Evolutionary conservation across 1,140 invertebrate genomes (phyloP).

Genomic region (Papilio polyxenes): DNA sequence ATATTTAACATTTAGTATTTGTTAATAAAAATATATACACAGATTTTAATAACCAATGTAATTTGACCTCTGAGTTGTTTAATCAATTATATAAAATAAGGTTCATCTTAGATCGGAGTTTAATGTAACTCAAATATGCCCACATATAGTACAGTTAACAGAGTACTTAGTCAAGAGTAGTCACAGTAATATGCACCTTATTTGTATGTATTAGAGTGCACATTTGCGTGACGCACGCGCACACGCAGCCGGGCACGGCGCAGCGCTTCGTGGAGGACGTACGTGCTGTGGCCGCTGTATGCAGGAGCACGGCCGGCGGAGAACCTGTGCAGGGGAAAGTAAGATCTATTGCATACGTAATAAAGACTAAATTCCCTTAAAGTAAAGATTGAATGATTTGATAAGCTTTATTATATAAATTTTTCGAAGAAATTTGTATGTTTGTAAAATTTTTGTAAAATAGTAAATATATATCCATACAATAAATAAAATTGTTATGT

Average conservation of each 20-base stretch:
- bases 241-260: constrained; percentile 92
- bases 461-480: too few species aligned
- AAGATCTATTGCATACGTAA: constrained; percentile 50
- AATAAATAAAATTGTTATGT: too few species aligned
- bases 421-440: too few species aligned
- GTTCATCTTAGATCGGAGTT: background rate
- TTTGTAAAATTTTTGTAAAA: too few species aligned
- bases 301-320: constrained; percentile 85
- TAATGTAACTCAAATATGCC: background rate
- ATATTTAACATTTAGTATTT: too few species aligned
- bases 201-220: constrained; percentile 86
- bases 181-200: constrained; percentile 27
- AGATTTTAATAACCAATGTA: background rate
- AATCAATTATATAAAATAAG: background rate
- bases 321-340: constrained; percentile 87
- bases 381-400: background rate
- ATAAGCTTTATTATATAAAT: background rate
- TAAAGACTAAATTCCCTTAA: background rate
- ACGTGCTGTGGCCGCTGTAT: constrained; percentile 81
- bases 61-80: background rate
- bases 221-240: constrained; percentile 95
- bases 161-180: background rate
- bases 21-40: background rate
- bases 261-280: constrained; percentile 93
- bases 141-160: too few species aligned